Evolutionary conservation across 2,797 vertebrate genomes (phyloP).

Genomic region (Vireo griseus): DNA sequence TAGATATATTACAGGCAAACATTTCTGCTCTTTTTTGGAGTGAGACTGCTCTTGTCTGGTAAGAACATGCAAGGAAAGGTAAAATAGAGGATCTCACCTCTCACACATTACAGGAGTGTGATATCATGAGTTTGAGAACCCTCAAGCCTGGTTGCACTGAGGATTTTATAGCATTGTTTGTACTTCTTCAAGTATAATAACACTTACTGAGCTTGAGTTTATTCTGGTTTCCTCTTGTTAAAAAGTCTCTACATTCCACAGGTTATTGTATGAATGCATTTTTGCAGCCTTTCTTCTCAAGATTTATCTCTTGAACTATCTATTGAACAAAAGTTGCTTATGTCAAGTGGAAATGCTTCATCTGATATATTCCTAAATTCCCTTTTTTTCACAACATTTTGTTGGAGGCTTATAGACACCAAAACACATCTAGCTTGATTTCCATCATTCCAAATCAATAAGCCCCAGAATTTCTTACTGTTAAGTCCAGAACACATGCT

Average conservation of each 20-base stretch:
- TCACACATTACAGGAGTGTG: neutral
- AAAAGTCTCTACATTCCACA: neutral
- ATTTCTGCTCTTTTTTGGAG: neutral
- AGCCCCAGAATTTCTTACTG: neutral
- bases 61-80: neutral
- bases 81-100: neutral
- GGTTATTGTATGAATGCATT: neutral
- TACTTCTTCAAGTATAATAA: neutral
- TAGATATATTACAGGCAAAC: neutral
- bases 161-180: constrained; percentile 11
- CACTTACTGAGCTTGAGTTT: neutral
- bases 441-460: neutral
- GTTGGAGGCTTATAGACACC: neutral
- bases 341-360: neutral
- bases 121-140: neutral
- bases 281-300: neutral
- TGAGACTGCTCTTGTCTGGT: neutral
- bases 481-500: neutral
- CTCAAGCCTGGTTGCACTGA: neutral
- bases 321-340: neutral
- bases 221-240: neutral
- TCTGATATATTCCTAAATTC: neutral
- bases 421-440: neutral
- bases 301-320: neutral
- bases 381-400: neutral